Percentiles rank a stretch among this genome's conserved stretches.
Evolutionary conservation across 2,888 invertebrate genomes (phyloP).

Genomic region (Tinea pellionella): DNA sequence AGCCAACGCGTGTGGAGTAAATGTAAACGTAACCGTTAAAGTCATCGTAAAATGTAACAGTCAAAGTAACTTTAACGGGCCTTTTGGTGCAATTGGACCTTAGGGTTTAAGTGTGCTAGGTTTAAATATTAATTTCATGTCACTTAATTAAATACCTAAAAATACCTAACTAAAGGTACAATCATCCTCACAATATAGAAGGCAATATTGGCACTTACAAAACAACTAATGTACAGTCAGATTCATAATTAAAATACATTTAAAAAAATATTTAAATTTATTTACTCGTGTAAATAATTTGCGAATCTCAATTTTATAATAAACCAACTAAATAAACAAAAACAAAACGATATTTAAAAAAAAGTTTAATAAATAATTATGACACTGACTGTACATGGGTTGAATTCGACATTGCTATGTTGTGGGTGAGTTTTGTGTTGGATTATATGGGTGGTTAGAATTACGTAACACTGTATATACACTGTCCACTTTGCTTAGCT

Average conservation of each 20-base stretch:
- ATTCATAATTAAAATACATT: neutral
- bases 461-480: slow-evolving; percentile 95
- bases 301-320: too few species aligned
- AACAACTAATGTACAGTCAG: neutral
- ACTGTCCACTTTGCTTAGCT: slow-evolving; percentile 95
- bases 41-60: too few species aligned
- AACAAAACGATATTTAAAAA: neutral
- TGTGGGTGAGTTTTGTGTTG: slow-evolving; percentile 53
- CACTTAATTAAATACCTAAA: slow-evolving; percentile 4
- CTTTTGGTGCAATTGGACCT: too few species aligned
- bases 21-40: too few species aligned
- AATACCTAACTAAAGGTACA: slow-evolving; percentile 64
- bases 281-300: too few species aligned
- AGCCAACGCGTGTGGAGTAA: too few species aligned
- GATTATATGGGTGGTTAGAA: slow-evolving; percentile 87
- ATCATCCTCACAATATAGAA: slow-evolving; percentile 67
- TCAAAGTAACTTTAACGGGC: too few species aligned
- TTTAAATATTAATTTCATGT: neutral
- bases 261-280: neutral
- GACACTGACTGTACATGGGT: neutral
- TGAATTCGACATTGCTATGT: slow-evolving; percentile 36
- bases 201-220: slow-evolving; percentile 70
- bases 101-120: too few species aligned
- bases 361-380: neutral
- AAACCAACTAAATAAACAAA: neutral